Conservation (phyloP, 2,888 invertebrate species). For the Amphipoea oculea region DNA sequence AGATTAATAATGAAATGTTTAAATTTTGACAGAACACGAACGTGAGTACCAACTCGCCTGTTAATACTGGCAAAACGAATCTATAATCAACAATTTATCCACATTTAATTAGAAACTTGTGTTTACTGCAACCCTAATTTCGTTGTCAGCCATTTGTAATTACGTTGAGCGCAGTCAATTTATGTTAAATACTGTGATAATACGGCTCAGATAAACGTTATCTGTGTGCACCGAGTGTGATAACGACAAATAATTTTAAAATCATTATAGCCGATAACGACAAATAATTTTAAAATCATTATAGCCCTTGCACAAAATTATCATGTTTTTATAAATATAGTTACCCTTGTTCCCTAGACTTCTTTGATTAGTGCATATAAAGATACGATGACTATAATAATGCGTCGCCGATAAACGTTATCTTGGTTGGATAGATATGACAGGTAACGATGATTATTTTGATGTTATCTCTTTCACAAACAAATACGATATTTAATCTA, state of each 20-base stretch:
- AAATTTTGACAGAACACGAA: conserved; percentile 2
- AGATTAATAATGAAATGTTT: not conserved
- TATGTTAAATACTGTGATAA: conserved; percentile 31
- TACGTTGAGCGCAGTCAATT: conserved; percentile 11
- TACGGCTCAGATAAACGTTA: conserved; percentile 21
- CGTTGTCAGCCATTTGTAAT: conserved; percentile 40
- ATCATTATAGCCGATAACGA: conserved; percentile 11
- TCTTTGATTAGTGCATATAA: not conserved
- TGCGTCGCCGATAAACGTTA: conserved; percentile 2
- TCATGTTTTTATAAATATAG: not conserved
- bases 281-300: not conserved
- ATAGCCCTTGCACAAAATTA: not conserved
- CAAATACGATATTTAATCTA: conserved; percentile 19
- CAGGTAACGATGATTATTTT: conserved; percentile 10
- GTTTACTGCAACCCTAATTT: conserved; percentile 34
- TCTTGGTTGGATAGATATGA: conserved; percentile 8
- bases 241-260: not conserved
- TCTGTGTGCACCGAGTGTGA: conserved; percentile 7
- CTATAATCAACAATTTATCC: conserved; percentile 31
- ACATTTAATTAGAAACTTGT: conserved; percentile 39
- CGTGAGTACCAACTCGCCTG: not conserved
- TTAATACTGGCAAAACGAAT: not conserved
- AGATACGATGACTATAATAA: not conserved
- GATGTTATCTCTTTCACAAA: conserved; percentile 12
- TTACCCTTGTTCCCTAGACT: not conserved